Evolutionary conservation across 2,888 invertebrate species (phyloP).

Genomic region (Cyclophora albipunctata): DNA sequence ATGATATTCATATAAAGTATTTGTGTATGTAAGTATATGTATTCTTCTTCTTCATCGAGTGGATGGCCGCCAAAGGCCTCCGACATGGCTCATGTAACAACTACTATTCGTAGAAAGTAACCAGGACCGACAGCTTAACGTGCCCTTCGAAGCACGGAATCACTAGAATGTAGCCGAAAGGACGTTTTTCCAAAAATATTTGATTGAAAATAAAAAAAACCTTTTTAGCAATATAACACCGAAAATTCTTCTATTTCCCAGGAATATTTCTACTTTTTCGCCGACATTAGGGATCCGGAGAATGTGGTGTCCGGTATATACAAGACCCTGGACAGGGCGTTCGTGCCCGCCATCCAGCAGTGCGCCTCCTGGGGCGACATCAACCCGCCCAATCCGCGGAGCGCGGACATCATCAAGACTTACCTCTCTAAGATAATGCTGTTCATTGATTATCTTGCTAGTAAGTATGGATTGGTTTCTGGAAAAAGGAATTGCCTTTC

Average conservation of each 20-base stretch:
- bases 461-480: conserved; percentile 33
- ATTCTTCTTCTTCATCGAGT: too few species aligned
- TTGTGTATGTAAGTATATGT: too few species aligned
- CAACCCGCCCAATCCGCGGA: conserved; percentile 63
- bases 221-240: too few species aligned
- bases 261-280: conserved; percentile 40
- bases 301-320: conserved; percentile 63
- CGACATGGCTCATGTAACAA: too few species aligned
- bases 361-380: conserved; percentile 63
- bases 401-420: conserved; percentile 47
- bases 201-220: too few species aligned
- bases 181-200: too few species aligned
- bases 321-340: conserved; percentile 44
- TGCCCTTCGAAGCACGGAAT: too few species aligned
- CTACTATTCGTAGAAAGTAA: too few species aligned
- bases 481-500: not conserved
- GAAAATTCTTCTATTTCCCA: conserved; percentile 20
- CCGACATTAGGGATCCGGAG: conserved; percentile 6
- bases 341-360: conserved; percentile 45
- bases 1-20: too few species aligned
- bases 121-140: too few species aligned
- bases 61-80: too few species aligned
- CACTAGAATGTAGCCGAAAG: too few species aligned
- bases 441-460: conserved; percentile 61
- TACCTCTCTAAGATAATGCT: conserved; percentile 61